Evolutionary conservation across 2,113 vertebrate species (phyloP), one percentile per base, ranked within the genome.

Genomic region (Sphaerodactylus townsendi): DNA sequence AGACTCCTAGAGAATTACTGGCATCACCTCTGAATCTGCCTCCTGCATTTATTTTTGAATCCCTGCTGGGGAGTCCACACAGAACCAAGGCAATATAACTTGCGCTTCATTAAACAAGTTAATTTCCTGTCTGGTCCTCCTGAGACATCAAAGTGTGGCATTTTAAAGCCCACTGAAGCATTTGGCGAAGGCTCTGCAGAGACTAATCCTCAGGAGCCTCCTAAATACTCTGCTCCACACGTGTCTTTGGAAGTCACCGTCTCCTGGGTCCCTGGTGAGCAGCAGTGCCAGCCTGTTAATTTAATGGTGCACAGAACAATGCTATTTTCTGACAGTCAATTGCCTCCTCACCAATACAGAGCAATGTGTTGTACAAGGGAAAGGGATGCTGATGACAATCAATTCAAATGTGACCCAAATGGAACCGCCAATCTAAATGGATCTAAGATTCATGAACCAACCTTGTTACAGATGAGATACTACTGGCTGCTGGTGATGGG

Each of bases 91-190:
- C 72, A 84, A 84, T 75, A 53, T 69, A 10, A 81, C 35, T 41
- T 84, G 53, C 19, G 30, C 53, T 81, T 84, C 77, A 81, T 84
- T 84, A 84, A 83, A 83, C 81, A 79, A 72, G 77, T 84, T 84
- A 88, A 88, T 84, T 81, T 84, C 65, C 82, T 81, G 66, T 39
- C 77, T 50, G 77, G 39, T 79, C 76, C 86, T 84, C 86, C 66
- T 11, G 72, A 73, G 82, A 80, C 78, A 81, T 87, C 82, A 84
- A 75, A 84, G 76, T 68, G 39, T 80, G 23, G 30, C 70, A 48
- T 84, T 79, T 84, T 50, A 48, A 81, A 77, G 86, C 81, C 37
- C 85, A 72, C n/a, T 83, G 77, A 87, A 73, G 25, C 39, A 44
- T 59, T 44, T 46, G 17, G 21, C 19, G n/a, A 65, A 48, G 68